Evolutionary conservation across 2,888 invertebrate species (phyloP).

Genomic region (Daptonema setosum): DNA sequence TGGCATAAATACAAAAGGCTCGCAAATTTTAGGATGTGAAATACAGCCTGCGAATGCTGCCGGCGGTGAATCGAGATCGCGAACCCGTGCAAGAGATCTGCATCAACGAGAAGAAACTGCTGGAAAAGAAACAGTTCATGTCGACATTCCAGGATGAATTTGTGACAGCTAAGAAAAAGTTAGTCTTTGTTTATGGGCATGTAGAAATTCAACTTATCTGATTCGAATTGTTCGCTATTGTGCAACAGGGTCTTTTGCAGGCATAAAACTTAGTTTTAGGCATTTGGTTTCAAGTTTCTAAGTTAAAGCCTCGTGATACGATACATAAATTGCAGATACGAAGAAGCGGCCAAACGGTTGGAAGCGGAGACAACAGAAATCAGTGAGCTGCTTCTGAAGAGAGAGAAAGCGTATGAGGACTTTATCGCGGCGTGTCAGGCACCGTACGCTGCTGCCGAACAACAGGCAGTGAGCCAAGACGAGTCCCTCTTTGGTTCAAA

Average conservation of each 20-base stretch:
- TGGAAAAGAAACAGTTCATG: slow-evolving; percentile 22
- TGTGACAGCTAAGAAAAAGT: slow-evolving; percentile 20
- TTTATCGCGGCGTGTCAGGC: slow-evolving; percentile 1
- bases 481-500: too few relatives aligned
- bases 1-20: too few relatives aligned
- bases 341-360: slow-evolving; percentile 4
- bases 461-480: too few relatives aligned
- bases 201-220: too few relatives aligned
- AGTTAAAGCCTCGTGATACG: neutral
- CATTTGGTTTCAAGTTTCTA: too few relatives aligned
- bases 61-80: neutral
- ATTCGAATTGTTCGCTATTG: neutral
- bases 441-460: slow-evolving; percentile 1
- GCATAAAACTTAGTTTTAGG: neutral
- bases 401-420: slow-evolving; percentile 7
- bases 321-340: slow-evolving; percentile 4
- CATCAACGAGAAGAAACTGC: slow-evolving; percentile 12
- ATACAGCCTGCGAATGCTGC: slow-evolving; percentile 6
- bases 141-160: slow-evolving; percentile 22
- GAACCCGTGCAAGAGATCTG: slow-evolving; percentile 2
- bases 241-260: neutral
- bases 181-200: slow-evolving; percentile 1
- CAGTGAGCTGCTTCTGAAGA: slow-evolving; percentile 4
- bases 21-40: slow-evolving; percentile 15
- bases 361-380: slow-evolving; percentile 8